Evolutionary conservation across 2,797 vertebrate genomes (phyloP).

Genomic region (Peromyscus attwateri): DNA sequence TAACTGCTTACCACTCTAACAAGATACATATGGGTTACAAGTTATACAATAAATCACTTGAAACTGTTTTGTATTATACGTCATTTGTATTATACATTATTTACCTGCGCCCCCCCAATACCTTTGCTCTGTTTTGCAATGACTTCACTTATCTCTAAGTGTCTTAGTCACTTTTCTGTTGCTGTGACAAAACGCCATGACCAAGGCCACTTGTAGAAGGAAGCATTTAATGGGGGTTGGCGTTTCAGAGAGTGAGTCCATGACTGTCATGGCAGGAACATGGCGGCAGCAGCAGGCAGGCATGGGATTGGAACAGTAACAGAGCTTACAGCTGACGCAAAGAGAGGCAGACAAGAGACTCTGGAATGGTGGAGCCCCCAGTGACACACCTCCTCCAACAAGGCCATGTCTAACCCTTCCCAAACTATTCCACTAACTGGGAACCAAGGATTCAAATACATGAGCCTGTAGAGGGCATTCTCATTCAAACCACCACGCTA

Average conservation of each 20-base stretch:
- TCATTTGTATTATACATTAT: conserved; percentile 18
- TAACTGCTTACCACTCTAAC: background rate
- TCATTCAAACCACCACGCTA: background rate
- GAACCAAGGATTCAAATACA: background rate
- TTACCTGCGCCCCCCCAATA: background rate
- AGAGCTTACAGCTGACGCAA: background rate
- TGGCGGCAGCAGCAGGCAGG: no score
- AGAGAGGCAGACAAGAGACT: background rate
- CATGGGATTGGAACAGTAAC: background rate
- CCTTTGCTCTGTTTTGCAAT: background rate
- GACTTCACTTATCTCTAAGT: background rate
- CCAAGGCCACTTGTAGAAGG: background rate
- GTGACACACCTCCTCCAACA: background rate
- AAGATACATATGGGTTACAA: background rate
- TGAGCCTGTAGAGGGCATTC: background rate
- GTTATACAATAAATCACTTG: background rate
- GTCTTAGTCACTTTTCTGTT: background rate
- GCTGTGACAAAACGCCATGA: background rate
- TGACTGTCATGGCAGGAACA: background rate
- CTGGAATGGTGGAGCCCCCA: background rate
- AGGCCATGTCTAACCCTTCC: background rate
- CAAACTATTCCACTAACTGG: background rate
- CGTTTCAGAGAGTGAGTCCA: background rate
- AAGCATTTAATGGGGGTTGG: background rate
- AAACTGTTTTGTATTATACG: background rate